A percentile compares a stretch with the other conserved stretches of the same genome.
Conservation (phyloP, 1,140 invertebrate species). For the Macrocentrus cingulum region DNA sequence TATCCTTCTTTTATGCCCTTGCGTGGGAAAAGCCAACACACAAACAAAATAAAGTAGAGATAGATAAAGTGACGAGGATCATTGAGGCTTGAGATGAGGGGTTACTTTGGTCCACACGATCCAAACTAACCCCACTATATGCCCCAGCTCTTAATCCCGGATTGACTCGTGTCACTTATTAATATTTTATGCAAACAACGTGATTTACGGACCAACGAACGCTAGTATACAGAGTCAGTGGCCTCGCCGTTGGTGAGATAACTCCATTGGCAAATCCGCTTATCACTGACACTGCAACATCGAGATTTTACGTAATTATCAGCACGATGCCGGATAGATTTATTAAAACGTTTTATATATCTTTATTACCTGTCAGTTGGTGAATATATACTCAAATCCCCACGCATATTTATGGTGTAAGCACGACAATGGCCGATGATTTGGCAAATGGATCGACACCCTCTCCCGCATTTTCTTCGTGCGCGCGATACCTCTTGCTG, state of each 20-base stretch:
- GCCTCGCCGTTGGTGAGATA: constrained; percentile 11
- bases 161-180: constrained; percentile 61
- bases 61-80: constrained; percentile 52
- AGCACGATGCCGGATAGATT: no score
- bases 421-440: constrained; percentile 49
- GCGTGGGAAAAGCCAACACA: constrained; percentile 56
- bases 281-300: constrained; percentile 6
- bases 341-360: no score
- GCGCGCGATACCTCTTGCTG: no score
- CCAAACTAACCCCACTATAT: constrained; percentile 13
- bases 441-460: constrained; percentile 53
- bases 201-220: constrained; percentile 48
- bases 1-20: constrained; percentile 8
- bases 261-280: constrained; percentile 12
- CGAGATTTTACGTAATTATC: neutral
- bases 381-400: no score
- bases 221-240: neutral
- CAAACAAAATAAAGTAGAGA: constrained; percentile 58
- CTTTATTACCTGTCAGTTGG: no score
- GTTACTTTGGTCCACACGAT: constrained; percentile 30
- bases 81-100: constrained; percentile 23
- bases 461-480: no score
- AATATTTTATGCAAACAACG: constrained; percentile 61
- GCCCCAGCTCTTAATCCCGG: constrained; percentile 49
- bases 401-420: neutral